These are phyloP conservation scores for Elymnias hypermnestra DNA, from an alignment of 1,140 invertebrate genomes.

Conservation along the genomic window DNA sequence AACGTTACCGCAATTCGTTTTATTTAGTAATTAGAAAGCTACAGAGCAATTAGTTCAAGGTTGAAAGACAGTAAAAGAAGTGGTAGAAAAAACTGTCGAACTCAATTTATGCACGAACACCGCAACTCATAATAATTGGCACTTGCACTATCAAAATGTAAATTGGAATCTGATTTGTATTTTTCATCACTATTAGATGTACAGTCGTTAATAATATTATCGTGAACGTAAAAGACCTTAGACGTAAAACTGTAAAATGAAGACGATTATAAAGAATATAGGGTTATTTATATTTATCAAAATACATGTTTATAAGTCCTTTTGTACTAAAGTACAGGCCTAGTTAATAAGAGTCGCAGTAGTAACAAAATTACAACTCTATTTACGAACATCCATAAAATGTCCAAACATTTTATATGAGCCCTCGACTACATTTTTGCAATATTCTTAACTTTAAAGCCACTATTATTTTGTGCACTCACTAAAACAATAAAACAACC, in stretches of 20 bases:
- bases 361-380: neutral
- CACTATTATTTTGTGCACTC: conserved; percentile 9
- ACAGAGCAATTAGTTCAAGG: conserved; percentile 50
- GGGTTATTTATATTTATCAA: too few species aligned
- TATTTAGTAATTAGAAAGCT: conserved; percentile 32
- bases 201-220: too few species aligned
- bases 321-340: too few species aligned
- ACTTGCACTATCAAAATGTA: neutral
- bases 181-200: too few species aligned
- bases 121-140: neutral
- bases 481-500: conserved; percentile 17
- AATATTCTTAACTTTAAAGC: conserved; percentile 1
- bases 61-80: conserved; percentile 17
- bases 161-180: too few species aligned
- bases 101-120: conserved; percentile 5
- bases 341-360: too few species aligned
- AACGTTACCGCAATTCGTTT: conserved; percentile 3
- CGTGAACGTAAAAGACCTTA: neutral
- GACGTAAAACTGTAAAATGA: neutral
- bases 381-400: neutral
- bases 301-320: too few species aligned
- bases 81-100: conserved; percentile 2
- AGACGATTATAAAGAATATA: too few species aligned
- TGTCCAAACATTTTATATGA: neutral
- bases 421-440: too few species aligned